Conservation (phyloP, 2,888 invertebrate genomes). For the Mechanitis messenoides region DNA sequence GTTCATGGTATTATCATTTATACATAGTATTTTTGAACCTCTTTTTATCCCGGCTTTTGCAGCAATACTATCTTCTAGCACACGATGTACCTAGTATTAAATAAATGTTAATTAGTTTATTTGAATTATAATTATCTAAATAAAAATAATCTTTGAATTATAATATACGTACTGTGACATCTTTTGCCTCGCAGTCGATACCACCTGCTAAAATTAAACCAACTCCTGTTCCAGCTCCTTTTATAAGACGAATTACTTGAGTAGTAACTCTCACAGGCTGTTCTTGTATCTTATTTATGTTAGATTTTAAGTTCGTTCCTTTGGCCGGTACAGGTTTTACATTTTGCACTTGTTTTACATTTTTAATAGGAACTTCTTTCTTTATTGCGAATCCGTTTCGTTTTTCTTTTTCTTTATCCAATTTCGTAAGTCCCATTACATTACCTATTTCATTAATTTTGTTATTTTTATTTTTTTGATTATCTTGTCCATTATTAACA, state of each 20-base stretch:
- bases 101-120: not conserved
- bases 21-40: slow-evolving; percentile 91
- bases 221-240: slow-evolving; percentile 79
- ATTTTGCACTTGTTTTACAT: slow-evolving; percentile 9
- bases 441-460: not conserved
- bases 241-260: slow-evolving; percentile 53
- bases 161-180: slow-evolving; percentile 84
- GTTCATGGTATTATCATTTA: slow-evolving; percentile 89
- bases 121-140: not conserved
- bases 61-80: slow-evolving; percentile 89
- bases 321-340: slow-evolving; percentile 8
- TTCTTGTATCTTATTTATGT: slow-evolving; percentile 11
- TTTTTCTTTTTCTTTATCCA: slow-evolving; percentile 20
- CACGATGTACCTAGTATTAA: slow-evolving; percentile 85
- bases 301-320: slow-evolving; percentile 11
- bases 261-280: slow-evolving; percentile 40
- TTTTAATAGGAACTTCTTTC: slow-evolving; percentile 10
- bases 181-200: slow-evolving; percentile 92
- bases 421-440: slow-evolving; percentile 10
- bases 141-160: slow-evolving; percentile 1
- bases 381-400: slow-evolving; percentile 19
- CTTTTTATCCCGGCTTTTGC: slow-evolving; percentile 91
- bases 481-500: not conserved
- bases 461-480: slow-evolving; percentile 10
- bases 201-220: slow-evolving; percentile 93